A percentile compares a stretch with the other conserved stretches of the same genome.
Conservation (phyloP, 2,113 vertebrate genomes). For the Upupa epops region DNA sequence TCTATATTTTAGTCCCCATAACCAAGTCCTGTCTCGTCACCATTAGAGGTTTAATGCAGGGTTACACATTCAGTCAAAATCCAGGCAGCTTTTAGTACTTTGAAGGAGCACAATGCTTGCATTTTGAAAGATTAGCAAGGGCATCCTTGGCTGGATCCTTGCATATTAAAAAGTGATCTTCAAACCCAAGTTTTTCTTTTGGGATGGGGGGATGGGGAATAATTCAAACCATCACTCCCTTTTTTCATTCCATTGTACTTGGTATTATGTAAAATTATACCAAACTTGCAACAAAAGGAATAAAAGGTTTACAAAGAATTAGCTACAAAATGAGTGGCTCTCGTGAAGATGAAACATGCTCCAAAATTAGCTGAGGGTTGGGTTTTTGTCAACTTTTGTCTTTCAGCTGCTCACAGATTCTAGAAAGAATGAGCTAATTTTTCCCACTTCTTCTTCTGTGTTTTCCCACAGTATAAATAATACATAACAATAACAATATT, state of each 20-base stretch:
- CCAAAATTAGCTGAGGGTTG: conserved; percentile 45
- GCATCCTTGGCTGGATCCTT: conserved; percentile 39
- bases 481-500: not conserved
- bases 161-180: conserved; percentile 50
- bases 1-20: conserved; percentile 20
- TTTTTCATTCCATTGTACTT: not conserved
- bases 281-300: conserved; percentile 24
- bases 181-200: conserved; percentile 1
- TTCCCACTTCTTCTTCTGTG: not conserved
- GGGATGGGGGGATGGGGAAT: not conserved
- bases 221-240: not conserved
- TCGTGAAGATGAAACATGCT: conserved; percentile 33
- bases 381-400: not conserved
- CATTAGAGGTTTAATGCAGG: conserved; percentile 14
- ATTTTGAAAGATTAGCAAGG: conserved; percentile 49
- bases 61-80: not conserved
- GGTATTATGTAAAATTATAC: not conserved
- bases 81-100: conserved; percentile 15
- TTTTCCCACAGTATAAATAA: not conserved
- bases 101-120: conserved; percentile 38
- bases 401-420: conserved; percentile 18
- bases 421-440: conserved; percentile 21
- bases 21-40: conserved; percentile 22
- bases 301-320: conserved; percentile 38
- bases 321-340: conserved; percentile 3